A percentile compares a stretch with the other conserved stretches of the same genome.
These are phyloP conservation scores for Tapera naevia DNA, from an alignment of 2,797 vertebrate species.

Conservation along the genomic window DNA sequence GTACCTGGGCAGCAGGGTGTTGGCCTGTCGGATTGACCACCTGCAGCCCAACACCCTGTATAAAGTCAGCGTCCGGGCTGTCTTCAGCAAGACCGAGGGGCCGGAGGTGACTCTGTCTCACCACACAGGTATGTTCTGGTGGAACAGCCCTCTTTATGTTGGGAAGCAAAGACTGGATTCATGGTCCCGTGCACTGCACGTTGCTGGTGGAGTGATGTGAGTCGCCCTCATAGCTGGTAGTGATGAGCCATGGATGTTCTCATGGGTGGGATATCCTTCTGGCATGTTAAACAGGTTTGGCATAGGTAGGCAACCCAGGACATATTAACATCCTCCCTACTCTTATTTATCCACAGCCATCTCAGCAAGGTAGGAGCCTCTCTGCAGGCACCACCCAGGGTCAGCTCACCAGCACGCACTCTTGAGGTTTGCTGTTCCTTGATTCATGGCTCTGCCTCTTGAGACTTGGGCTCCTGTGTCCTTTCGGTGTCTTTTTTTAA, in stretches of 20 bases:
- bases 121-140: constrained; percentile 79
- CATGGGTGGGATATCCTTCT: fast-evolving
- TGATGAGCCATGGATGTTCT: background rate
- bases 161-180: background rate
- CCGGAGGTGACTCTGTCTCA: constrained; percentile 85
- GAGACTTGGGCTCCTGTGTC: fast-evolving
- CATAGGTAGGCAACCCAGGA: background rate
- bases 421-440: background rate
- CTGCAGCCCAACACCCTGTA: constrained; percentile 80
- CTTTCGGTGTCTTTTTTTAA: background rate
- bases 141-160: background rate
- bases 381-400: background rate
- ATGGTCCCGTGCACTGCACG: fast-evolving
- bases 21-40: constrained; percentile 75
- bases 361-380: background rate
- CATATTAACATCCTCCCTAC: fast-evolving
- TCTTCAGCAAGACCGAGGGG: constrained; percentile 85
- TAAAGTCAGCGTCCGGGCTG: constrained; percentile 77
- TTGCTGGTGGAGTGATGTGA: background rate
- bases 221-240: no score
- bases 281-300: background rate
- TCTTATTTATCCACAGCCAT: background rate
- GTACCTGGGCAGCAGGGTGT: constrained; percentile 76
- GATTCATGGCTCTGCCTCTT: background rate
- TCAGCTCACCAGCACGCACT: background rate